Base-by-base conservation (phyloP, 1,140 invertebrate genomes). In the Conus betulinus region DNA sequence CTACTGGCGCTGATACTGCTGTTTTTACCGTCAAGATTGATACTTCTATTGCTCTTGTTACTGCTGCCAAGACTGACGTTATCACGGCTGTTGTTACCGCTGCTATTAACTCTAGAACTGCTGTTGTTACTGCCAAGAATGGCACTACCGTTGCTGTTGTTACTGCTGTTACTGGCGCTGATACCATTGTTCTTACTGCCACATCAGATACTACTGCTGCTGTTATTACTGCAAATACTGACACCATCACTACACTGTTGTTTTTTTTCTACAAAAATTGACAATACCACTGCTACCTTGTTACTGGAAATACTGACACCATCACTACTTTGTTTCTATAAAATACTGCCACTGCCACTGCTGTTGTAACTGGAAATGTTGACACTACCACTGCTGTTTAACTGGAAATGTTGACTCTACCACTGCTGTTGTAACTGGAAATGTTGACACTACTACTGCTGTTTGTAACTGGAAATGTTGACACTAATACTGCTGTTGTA, bases 161-260 rank as follows among this genome's bases (percentile, higher is more conserved):
- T 83, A 15, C 81, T 83, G 51, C 81, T 83, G 15, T 27, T 83
- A 53, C 81, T 83, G 17, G n/a, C 39, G n/a, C 81, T 83, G n/a
- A 3, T 83, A 7, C 81, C 39, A 1, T 10, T 83, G 27, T 27
- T 83, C 8, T 27, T 83, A 83, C 81, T 55, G n/a, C 39, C 39
- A 51, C 5, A 2, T 15, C 81, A 11, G 17, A 23, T 83, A 51
- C 81, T 55, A 7, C 81, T 55, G 53, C 39, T 5, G 53, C 81
- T 83, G 53, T 27, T 5, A 10, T 27, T 5, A 51, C 53, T 83
- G 53, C 51, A 27, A 51, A 15, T 83, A n/a, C 4, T 83, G 53
- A 13, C 39, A 51, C 5, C 11, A 51, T 27, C 39, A 51, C 39
- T n/a, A n/a, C n/a, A n/a, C n/a, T n/a, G n/a, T n/a, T n/a, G n/a